These are phyloP conservation scores for Sporophila hypoxantha DNA, from an alignment of 2,113 vertebrate species.

Conservation along the genomic window DNA sequence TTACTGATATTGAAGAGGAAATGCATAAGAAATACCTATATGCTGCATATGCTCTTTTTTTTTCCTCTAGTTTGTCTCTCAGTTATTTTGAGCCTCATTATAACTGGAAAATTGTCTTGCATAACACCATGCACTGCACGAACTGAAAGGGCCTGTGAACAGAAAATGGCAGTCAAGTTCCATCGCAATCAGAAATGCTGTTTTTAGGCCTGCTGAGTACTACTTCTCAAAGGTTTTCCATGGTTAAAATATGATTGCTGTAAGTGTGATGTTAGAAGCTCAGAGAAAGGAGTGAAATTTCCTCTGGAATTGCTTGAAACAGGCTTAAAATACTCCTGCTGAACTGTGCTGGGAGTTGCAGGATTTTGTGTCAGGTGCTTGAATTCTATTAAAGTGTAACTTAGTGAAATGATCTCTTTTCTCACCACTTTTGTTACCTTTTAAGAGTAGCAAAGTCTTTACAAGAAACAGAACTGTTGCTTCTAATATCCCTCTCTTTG, in stretches of 20 bases:
- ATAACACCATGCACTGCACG: background rate
- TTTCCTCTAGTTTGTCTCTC: background rate
- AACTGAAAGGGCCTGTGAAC: conserved; percentile 1
- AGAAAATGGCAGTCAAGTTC: conserved; percentile 25
- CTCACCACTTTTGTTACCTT: background rate
- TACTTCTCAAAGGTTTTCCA: conserved; percentile 1
- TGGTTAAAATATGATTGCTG: conserved; percentile 21
- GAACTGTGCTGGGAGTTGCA: background rate
- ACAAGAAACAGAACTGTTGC: background rate
- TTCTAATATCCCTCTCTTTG: background rate
- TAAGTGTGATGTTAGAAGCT: background rate
- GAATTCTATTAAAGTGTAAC: background rate
- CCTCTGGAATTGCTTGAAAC: background rate
- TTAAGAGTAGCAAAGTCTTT: background rate
- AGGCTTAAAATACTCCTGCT: background rate
- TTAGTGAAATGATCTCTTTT: background rate
- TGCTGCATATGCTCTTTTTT: background rate
- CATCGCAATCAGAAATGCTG: conserved; percentile 8
- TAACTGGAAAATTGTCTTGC: conserved; percentile 25
- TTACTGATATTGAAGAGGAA: background rate
- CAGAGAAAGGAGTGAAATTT: background rate
- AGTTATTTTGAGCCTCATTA: conserved; percentile 46
- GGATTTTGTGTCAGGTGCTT: background rate
- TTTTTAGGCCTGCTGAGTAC: conserved; percentile 18
- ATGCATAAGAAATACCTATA: background rate